phyloP scores from a whole-genome alignment of 2,888 invertebrate species.

The Apeira syringaria region DNA sequence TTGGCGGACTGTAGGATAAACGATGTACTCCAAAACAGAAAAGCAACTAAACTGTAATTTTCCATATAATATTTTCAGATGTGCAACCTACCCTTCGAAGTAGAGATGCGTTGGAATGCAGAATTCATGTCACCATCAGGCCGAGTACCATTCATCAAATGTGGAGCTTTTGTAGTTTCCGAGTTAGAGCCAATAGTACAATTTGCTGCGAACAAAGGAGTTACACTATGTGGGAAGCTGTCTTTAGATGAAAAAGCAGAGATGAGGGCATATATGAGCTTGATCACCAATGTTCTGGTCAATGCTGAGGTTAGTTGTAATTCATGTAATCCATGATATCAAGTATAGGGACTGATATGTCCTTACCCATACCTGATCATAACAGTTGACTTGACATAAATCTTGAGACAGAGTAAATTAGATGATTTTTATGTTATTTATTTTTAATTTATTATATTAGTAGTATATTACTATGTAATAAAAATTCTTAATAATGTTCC shows the following conservation, averaged over 20 bases:
- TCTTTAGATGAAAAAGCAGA: conserved; percentile 92
- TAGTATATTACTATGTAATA: too few relatives aligned
- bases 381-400: too few relatives aligned
- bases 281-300: conserved; percentile 94
- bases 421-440: too few relatives aligned
- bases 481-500: too few relatives aligned
- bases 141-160: conserved; percentile 95
- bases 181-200: conserved; percentile 96
- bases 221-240: conserved; percentile 88
- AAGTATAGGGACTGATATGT: too few relatives aligned
- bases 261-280: conserved; percentile 96
- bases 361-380: too few relatives aligned
- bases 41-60: background rate
- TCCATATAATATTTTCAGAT: conserved; percentile 85
- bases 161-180: conserved; percentile 93
- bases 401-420: too few relatives aligned
- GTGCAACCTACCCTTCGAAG: conserved; percentile 92
- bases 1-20: too few relatives aligned
- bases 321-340: too few relatives aligned
- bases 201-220: conserved; percentile 93
- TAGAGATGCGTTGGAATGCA: conserved; percentile 94
- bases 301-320: conserved; percentile 90
- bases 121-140: conserved; percentile 98
- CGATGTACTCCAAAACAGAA: too few relatives aligned
- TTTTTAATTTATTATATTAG: too few relatives aligned